Conservation (phyloP, 2,888 invertebrate species). For the Lamproptera curius region DNA sequence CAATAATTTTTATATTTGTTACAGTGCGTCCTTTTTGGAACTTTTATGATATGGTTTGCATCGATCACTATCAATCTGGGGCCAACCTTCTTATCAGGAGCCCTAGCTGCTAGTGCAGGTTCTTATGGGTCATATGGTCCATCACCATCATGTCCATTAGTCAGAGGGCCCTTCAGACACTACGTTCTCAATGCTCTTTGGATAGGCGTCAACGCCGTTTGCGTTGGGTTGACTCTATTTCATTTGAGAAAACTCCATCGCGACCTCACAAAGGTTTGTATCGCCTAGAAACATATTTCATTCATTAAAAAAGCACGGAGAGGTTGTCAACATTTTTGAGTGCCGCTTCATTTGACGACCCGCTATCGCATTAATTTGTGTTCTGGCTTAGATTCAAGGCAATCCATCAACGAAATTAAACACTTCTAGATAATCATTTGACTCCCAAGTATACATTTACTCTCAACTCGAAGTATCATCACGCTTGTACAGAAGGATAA, state of each 20-base stretch:
- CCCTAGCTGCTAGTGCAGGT: constrained; percentile 88
- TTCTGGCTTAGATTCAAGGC: constrained; percentile 31
- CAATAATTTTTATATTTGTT: constrained; percentile 38
- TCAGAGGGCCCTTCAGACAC: constrained; percentile 92
- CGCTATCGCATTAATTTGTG: constrained; percentile 43
- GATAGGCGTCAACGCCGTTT: constrained; percentile 93
- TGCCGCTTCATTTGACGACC: constrained; percentile 42
- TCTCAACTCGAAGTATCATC: constrained; percentile 39
- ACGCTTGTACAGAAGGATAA: constrained; percentile 34
- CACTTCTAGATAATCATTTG: constrained; percentile 24
- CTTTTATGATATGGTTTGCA: constrained; percentile 96
- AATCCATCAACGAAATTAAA: constrained; percentile 16
- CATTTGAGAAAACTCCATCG: constrained; percentile 90
- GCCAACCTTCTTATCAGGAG: constrained; percentile 90
- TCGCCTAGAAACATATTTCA: constrained; percentile 21
- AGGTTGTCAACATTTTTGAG: constrained; percentile 25
- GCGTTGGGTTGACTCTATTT: constrained; percentile 89
- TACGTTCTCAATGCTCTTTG: constrained; percentile 94
- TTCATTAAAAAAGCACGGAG: constrained; percentile 19
- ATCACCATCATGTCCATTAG: constrained; percentile 90
- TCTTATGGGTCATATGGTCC: constrained; percentile 81
- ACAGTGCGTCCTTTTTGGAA: constrained; percentile 93
- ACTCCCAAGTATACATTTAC: constrained; percentile 37
- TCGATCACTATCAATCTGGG: constrained; percentile 94
- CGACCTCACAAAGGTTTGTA: constrained; percentile 84